Evolutionary conservation across 2,888 invertebrate species (phyloP), one percentile per base, ranked within the genome.

Genomic region (Microctonus aethiopoides): DNA sequence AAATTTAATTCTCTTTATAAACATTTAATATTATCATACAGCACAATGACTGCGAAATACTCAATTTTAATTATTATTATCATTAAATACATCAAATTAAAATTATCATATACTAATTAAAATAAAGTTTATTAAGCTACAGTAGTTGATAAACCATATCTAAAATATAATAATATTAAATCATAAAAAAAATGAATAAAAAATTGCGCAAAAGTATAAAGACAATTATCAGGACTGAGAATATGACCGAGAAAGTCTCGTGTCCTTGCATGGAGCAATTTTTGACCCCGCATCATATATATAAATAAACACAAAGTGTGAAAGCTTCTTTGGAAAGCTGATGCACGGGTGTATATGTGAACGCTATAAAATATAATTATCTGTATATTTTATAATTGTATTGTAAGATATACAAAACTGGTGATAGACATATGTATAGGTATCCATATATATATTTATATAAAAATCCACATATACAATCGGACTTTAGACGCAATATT

Each of bases 401-500:
- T 10, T n/a, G 11, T 39, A 9, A n/a, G n/a, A 39, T 4, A 46
- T 46, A 46, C 46, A 7, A 20, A 46, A 46, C 46, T 46, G 16
- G 46, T 46, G 46, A 20, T 46, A 46, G n/a, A n/a, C n/a, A n/a
- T n/a, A n/a, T n/a, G n/a, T n/a, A n/a, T n/a, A n/a, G n/a, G n/a
- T n/a, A n/a, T n/a, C n/a, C 20, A 20, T 46, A 16, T 46, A 39
- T 13, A n/a, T 16, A 60, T 32, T 11, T 36, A 9, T 13, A 66
- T 62, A 32, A 24, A 56, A 64, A 54, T 63, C 52, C n/a, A n/a
- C n/a, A n/a, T n/a, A n/a, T n/a, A n/a, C n/a, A n/a, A 56, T 46
- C 36, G 22, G 66, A 73, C 70, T 70, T 70, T 67, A 67, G 67
- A 70, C 65, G 51, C 64, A 51, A 77, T 74, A 74, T 77, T 73